Conservation (phyloP, 1,140 invertebrate species). For the Caenorhabditis latens region DNA sequence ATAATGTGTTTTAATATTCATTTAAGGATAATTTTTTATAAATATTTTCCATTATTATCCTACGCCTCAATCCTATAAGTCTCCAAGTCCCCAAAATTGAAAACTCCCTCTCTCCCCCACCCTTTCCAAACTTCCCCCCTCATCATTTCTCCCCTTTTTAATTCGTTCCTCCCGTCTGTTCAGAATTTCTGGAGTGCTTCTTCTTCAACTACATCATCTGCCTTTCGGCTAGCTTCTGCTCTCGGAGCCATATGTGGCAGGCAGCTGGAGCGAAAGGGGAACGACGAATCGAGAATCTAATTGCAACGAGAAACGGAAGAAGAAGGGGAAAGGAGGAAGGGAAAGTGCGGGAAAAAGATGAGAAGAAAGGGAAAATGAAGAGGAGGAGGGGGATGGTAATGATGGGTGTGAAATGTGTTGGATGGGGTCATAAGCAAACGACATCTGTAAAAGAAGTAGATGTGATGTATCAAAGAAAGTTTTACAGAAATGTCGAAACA, state of each 20-base stretch:
- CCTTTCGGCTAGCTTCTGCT: background rate
- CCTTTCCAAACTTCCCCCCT: background rate
- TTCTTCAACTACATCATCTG: background rate
- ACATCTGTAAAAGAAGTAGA: no score
- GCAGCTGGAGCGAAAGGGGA: background rate
- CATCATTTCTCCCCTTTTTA: background rate
- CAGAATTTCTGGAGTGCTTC: constrained; percentile 29
- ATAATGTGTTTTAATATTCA: no score
- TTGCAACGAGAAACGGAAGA: constrained; percentile 9
- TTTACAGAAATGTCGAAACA: no score
- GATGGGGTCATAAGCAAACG: background rate
- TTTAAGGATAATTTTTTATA: no score
- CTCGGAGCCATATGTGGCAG: constrained; percentile 3
- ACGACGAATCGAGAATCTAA: background rate
- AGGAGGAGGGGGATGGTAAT: background rate
- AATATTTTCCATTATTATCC: no score
- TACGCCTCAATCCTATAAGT: background rate
- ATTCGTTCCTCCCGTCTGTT: background rate
- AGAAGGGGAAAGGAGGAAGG: background rate
- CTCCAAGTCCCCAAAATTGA: background rate
- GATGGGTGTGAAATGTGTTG: background rate
- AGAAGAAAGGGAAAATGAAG: background rate
- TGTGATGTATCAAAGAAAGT: no score
- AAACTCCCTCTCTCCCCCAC: background rate
- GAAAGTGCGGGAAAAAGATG: background rate